Evolutionary conservation across 2,797 vertebrate genomes (phyloP).

Genomic region (Cynodonichthys magdalenae): DNA sequence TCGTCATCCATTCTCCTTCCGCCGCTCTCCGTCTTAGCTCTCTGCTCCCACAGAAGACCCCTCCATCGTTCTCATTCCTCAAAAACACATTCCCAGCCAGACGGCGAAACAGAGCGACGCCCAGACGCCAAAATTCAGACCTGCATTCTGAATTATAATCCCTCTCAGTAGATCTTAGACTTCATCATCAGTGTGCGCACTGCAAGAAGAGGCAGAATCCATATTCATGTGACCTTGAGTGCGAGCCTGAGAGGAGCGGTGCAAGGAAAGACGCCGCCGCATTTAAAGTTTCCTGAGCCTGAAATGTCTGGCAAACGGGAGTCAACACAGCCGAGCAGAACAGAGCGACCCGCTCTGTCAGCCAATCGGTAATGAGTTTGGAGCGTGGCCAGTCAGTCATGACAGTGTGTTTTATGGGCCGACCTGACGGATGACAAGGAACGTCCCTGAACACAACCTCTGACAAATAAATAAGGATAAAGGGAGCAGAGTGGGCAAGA

Average conservation of each 20-base stretch:
- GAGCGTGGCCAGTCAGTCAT: constrained; percentile 78
- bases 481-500: constrained; percentile 59
- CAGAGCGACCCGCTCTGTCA: constrained; percentile 78
- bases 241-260: constrained; percentile 64
- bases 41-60: constrained; percentile 44
- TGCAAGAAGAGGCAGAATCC: constrained; percentile 80
- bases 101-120: constrained; percentile 58
- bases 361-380: constrained; percentile 80
- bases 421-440: constrained; percentile 70
- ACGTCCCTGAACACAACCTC: constrained; percentile 77
- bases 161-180: constrained; percentile 79
- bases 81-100: constrained; percentile 59
- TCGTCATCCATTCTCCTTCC: constrained; percentile 67
- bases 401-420: constrained; percentile 80
- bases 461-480: constrained; percentile 81
- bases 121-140: constrained; percentile 64
- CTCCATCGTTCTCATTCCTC: constrained; percentile 68
- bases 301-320: constrained; percentile 77
- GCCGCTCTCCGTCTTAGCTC: constrained; percentile 48
- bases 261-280: constrained; percentile 59
- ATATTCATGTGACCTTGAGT: constrained; percentile 95
- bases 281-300: constrained; percentile 77
- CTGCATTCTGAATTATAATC: constrained; percentile 74
- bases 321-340: constrained; percentile 74
- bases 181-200: constrained; percentile 75